Base-by-base conservation (phyloP, 2,797 vertebrate species). In the Molossus alvarezi region DNA sequence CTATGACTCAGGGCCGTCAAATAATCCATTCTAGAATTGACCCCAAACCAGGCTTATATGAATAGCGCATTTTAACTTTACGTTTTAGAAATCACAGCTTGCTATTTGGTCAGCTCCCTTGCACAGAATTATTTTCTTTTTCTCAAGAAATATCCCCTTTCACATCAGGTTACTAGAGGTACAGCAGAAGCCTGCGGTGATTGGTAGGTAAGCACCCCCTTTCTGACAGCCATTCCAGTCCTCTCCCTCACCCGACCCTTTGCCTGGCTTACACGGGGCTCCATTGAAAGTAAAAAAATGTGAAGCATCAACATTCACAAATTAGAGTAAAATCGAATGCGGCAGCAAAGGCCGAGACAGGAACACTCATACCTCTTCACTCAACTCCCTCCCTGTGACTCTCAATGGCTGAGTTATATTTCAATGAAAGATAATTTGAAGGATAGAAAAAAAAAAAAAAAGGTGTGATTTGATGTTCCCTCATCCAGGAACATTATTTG, bases 401-500 rank as follows among this genome's bases (percentile, higher is more conserved):
- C 6, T 57, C 14, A 3, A 1, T 1, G 86, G 13, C 9, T 91
- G 60, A 85, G 21, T 67, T 83, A 41, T 45, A 51, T 88, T 71
- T 69, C 76, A 55, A 29, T 53, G 55, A 81, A 94, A 75, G 37
- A 81, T 55, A 73, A 71, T 71, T 77, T 81, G 48, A 88, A 80
- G 60, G 33, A n/a, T 48, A 62, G 53, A n/a, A n/a, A 0, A 83
- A 41, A 45, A 45, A 45, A 45, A 45, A 45, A 64, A 60, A 67
- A 90, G 18, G 29, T 79, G 73, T 41, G 53, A 57, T 88, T 45
- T 23, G 45, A 41, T 18, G 48, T 81, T 69, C 60, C 69, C 89
- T 81, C 87, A 93, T 25, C 65, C 87, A 37, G 71, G 3, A 69
- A 77, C 96, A 57, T 85, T n/a, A 73, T 90, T 95, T 95, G 84